Evolutionary conservation across 2,113 vertebrate species (phyloP).

Genomic region (Phyllostomus discolor): DNA sequence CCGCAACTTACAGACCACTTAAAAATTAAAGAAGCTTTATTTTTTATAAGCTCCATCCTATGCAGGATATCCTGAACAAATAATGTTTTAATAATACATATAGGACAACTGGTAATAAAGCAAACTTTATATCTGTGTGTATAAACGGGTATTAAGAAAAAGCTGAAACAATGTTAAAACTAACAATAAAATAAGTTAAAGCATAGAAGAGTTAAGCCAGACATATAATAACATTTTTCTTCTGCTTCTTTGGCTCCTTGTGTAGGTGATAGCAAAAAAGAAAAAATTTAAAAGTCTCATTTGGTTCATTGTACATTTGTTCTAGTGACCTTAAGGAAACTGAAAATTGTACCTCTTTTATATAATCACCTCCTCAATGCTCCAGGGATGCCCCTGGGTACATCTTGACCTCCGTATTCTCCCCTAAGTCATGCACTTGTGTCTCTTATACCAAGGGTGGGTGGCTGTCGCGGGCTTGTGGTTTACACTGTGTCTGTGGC

Average conservation of each 20-base stretch:
- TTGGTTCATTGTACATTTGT: not conserved
- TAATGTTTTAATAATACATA: constrained; percentile 11
- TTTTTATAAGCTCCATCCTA: not conserved
- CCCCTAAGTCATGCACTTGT: not conserved
- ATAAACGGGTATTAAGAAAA: constrained; percentile 17
- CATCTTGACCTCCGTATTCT: not conserved
- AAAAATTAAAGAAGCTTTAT: not conserved
- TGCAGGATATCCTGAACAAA: not conserved
- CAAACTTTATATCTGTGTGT: not conserved
- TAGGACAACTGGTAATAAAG: not conserved
- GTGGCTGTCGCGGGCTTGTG: not conserved
- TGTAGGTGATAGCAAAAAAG: not conserved
- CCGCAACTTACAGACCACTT: not conserved
- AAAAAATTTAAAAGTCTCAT: not conserved
- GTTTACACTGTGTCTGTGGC: not conserved
- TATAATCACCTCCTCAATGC: not conserved
- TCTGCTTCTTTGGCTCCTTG: not conserved
- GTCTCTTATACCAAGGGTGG: not conserved
- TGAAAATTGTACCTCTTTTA: not conserved
- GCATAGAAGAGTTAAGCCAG: not conserved
- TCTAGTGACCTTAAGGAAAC: not conserved
- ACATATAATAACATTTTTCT: not conserved
- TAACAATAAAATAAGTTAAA: constrained; percentile 10
- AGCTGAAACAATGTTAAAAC: not conserved
- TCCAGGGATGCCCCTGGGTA: not conserved